A percentile compares a stretch with the other conserved stretches of the same genome.
Evolutionary conservation across 2,888 invertebrate species (phyloP).

Genomic region (Lasioglossum leucozonium): DNA sequence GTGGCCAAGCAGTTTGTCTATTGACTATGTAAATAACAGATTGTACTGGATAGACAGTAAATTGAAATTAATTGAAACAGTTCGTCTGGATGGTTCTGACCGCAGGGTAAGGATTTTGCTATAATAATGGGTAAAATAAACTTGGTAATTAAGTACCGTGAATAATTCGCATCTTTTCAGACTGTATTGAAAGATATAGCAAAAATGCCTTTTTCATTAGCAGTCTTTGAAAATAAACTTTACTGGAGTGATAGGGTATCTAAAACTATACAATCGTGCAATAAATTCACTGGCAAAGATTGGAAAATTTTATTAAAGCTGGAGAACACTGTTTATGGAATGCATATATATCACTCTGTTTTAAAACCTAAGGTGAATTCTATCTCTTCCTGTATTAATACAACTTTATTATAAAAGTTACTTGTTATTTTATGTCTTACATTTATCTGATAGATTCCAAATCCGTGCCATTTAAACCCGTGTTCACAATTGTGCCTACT

Average conservation of each 20-base stretch:
- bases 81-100: slow-evolving; percentile 88
- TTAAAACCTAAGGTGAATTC: slow-evolving; percentile 85
- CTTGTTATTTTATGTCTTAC: neutral
- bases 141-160: neutral
- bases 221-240: slow-evolving; percentile 94
- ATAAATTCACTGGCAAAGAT: slow-evolving; percentile 91
- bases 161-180: slow-evolving; percentile 67
- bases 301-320: slow-evolving; percentile 86
- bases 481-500: slow-evolving; percentile 93
- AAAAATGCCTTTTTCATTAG: slow-evolving; percentile 92
- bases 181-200: slow-evolving; percentile 87
- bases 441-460: slow-evolving; percentile 72
- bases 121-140: neutral
- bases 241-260: slow-evolving; percentile 96
- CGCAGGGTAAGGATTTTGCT: slow-evolving; percentile 85
- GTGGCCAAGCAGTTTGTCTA: slow-evolving; percentile 94
- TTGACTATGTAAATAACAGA: slow-evolving; percentile 92
- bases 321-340: slow-evolving; percentile 86
- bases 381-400: neutral
- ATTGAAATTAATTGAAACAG: slow-evolving; percentile 88
- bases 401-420: neutral
- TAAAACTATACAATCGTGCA: slow-evolving; percentile 90
- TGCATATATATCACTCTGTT: slow-evolving; percentile 91
- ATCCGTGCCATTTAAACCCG: slow-evolving; percentile 88
- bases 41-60: slow-evolving; percentile 96